phyloP scores from a whole-genome alignment of 2,797 vertebrate genomes.

The Gadopsis marmoratus region DNA sequence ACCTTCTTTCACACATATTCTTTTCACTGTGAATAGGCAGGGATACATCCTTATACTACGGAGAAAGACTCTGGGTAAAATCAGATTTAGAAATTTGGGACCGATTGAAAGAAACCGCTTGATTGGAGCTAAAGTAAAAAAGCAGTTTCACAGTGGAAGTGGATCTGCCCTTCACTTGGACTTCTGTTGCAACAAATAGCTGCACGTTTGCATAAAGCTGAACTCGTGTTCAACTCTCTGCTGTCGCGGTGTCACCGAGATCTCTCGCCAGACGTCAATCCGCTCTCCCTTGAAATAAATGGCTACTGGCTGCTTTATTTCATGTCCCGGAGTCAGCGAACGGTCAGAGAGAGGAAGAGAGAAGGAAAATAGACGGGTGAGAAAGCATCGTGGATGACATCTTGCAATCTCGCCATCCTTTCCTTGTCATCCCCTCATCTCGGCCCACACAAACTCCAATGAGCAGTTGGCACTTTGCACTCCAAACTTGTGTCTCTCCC shows the following conservation, averaged over 20 bases:
- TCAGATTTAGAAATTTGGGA: background rate
- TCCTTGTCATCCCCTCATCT: slow-evolving; percentile 16
- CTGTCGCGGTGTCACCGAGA: background rate
- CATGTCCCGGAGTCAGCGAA: slow-evolving; percentile 30
- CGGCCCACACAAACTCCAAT: slow-evolving; percentile 17
- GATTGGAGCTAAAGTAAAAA: background rate
- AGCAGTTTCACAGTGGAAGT: background rate
- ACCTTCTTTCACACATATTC: background rate
- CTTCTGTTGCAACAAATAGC: background rate
- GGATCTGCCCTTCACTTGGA: slow-evolving; percentile 3
- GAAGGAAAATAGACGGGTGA: background rate
- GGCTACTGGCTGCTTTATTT: slow-evolving; percentile 41
- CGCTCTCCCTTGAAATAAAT: slow-evolving; percentile 37
- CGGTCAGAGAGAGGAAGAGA: slow-evolving; percentile 13
- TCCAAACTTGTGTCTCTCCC: slow-evolving; percentile 1
- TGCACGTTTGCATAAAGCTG: slow-evolving; percentile 12
- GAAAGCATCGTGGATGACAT: slow-evolving; percentile 15
- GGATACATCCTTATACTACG: background rate
- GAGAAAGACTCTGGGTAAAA: background rate
- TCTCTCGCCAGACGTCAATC: slow-evolving; percentile 26
- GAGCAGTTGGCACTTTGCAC: slow-evolving; percentile 8
- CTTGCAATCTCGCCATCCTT: background rate
- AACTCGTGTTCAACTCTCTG: slow-evolving; percentile 38
- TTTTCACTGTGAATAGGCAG: background rate
- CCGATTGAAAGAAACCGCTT: background rate